phyloP scores from a whole-genome alignment of 1,140 invertebrate genomes.

The Rhynchophorus ferrugineus region DNA sequence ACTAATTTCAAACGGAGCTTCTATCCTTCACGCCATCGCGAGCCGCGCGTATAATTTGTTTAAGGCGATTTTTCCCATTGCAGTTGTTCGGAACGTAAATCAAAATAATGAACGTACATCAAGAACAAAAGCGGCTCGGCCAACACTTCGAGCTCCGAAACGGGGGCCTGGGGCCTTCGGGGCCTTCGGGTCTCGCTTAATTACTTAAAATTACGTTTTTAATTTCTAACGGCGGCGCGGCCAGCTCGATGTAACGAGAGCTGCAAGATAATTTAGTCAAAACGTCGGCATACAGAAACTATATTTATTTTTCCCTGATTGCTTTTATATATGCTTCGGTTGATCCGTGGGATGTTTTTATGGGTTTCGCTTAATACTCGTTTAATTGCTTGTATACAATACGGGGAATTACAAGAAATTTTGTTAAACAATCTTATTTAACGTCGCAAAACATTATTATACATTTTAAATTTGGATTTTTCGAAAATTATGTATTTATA shows the following conservation, averaged over 20 bases:
- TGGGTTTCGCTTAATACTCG: no score
- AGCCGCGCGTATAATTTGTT: no score
- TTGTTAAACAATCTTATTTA: no score
- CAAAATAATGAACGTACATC: not conserved
- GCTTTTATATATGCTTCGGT: not conserved
- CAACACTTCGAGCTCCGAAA: not conserved
- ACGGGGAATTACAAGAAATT: no score
- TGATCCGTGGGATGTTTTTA: not conserved
- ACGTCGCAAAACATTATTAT: no score
- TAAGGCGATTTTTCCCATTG: no score
- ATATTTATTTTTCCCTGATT: not conserved
- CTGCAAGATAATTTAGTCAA: not conserved
- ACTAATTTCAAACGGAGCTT: no score
- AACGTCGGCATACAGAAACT: not conserved
- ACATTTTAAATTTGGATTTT: no score
- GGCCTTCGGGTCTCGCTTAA: not conserved
- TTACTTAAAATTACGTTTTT: not conserved
- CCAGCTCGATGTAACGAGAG: not conserved
- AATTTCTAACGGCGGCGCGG: not conserved
- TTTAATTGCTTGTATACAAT: no score
- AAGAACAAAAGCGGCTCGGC: not conserved
- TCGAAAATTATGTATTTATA: no score
- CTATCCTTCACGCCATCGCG: no score
- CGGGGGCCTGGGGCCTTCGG: not conserved
- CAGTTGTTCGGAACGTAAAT: not conserved